Evolutionary conservation across 2,113 vertebrate genomes (phyloP), one percentile per base, ranked within the genome.

Genomic region (Engraulis encrasicolus): DNA sequence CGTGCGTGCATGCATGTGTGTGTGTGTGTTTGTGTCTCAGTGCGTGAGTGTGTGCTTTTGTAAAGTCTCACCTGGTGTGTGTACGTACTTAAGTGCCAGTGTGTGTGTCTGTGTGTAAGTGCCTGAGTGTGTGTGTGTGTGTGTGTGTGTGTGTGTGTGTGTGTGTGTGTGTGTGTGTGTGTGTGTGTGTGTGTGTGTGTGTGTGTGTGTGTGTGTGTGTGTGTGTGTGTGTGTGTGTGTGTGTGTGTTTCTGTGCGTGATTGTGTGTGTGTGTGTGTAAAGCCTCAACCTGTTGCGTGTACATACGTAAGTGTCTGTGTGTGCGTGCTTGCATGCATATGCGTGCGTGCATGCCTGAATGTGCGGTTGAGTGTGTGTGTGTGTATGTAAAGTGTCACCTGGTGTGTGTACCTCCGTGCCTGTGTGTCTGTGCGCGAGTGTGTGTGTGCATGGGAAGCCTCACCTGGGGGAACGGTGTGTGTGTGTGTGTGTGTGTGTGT

Each of bases 41-140:
- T 27, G 61, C 40, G 61, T 18, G 37, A 18, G 45, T 34, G 79
- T n/a, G 9, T 27, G 40, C n/a, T n/a, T n/a, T n/a, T 23, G 78
- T 27, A 45, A 5, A 19, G 14, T 11, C 7, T 92, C 93, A 99
- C 97, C 97, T 96, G 89, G 92, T 18, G 14, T 52, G 50, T 52
- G 50, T n/a, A n/a, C n/a, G n/a, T n/a, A n/a, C n/a, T n/a, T n/a
- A n/a, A n/a, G n/a, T n/a, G n/a, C n/a, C n/a, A n/a, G n/a, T n/a
- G n/a, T n/a, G n/a, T n/a, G n/a, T n/a, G n/a, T n/a, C n/a, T 52
- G 50, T 18, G 50, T 18, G 3, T 52, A 18, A 18, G 50, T 52
- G 50, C 1, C 15, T 18, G 50, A 1, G 50, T 52, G 7, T 45
- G 40, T 3, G 9, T 45, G 4, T 45, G 40, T 45, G 40, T 45